Evolutionary conservation across 2,888 invertebrate species (phyloP), one percentile per base, ranked within the genome.

Genomic region (Oscheius myriophilus): DNA sequence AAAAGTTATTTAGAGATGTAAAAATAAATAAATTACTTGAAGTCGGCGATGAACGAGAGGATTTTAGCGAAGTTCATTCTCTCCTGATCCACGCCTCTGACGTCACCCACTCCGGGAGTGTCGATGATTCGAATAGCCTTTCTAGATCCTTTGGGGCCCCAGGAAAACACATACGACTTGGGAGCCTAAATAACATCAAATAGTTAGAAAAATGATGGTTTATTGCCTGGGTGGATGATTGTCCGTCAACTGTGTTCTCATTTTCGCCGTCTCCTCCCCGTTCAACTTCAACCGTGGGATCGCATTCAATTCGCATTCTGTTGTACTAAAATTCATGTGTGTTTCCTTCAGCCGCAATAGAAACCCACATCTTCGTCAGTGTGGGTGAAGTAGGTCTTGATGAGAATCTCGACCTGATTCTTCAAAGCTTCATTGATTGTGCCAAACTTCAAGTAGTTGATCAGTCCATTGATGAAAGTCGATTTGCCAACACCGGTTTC

Each of bases 1-100:
- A 18, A 42, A 41, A 57, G 41, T 33, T 3, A 3, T 33, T 33
- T 33, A 6, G 3, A 39, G 3, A 33, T 14, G 2, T 46, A 6
- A 26, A 26, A 7, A 26, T n/a, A 26, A 14, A 14, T 39, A 52
- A 39, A 16, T 14, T 53, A 63, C 63, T 39, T 63, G 39, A 39
- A 63, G 39, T 63, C 63, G 2, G 63, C 63, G 18, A 63, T 52
- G 43, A 63, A 63, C 11, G 63, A 53, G 39, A 63, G 63, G 51
- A 63, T 63, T 21, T 41, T 63, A 11, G 51, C 26, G 42, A 63
- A 63, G 18, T 63, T 63, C 12, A 41, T 23, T 43, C 52, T 63
- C 2, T 63, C 63, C n/a, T 52, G 42, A 7, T 26, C 18, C 21
- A 63, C 12, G 11, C 63, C 63, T n/a, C 53, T 12, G 23, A 43